Evolutionary conservation across 1,140 invertebrate genomes (phyloP), one percentile per base, ranked within the genome.

Genomic region (Apis dorsata): DNA sequence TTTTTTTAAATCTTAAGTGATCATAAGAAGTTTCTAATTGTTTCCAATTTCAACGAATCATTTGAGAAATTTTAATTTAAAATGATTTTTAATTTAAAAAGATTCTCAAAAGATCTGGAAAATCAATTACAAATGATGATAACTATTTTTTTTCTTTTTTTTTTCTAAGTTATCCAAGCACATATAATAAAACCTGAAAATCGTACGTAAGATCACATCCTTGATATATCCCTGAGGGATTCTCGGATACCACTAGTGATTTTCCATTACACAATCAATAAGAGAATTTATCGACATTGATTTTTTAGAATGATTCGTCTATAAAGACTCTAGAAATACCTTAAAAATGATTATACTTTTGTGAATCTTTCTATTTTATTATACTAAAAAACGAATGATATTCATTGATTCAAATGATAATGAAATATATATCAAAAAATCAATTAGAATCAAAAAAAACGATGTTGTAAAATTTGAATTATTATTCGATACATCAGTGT

Each of bases 191-290:
- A 77, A 69, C 62, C 51, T n/a, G 59, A 81, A 76, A 44, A 44
- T n/a, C 73, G 49, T 76, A 81, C 76, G 73, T 81, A 60, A 81
- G 76, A 24, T 69, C 75, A 53, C 19, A 82, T 82, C 80, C 80
- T 82, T 82, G 80, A 28, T 62, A 57, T 77, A 62, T 82, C 74
- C 65, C 74, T 68, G 80, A 77, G 73, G 74, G 80, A 77, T 17
- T 34, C 53, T 24, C 59, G 19, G 73, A 69, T 76, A 17, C 73
- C 63, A 82, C 5, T 57, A 24, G 80, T 82, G 57, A 59, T 70
- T 82, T 81, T 81, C 80, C 73, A 81, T 81, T 82, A 66, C 80
- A 69, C 80, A 77, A 77, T 82, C 80, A 11, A 60, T 59, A 60
- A 34, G 65, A 68, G 57, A 77, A 60, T 17, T 49, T 66, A 77